Evolutionary conservation across 2,888 invertebrate genomes (phyloP).

Genomic region (Crioceris asparagi): DNA sequence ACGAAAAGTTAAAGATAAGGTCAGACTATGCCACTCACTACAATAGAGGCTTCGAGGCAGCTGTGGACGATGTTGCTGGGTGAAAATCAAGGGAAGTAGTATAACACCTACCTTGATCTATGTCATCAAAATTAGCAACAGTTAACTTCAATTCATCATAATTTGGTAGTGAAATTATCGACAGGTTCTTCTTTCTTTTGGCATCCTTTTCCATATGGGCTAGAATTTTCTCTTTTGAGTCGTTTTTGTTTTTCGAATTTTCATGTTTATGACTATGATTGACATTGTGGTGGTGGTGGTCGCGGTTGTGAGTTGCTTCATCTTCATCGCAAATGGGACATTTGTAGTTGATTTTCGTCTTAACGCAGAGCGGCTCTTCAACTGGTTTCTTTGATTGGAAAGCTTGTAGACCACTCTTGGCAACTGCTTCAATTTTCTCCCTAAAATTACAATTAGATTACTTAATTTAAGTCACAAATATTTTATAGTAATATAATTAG

Average conservation of each 20-base stretch:
- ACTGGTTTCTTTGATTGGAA: constrained; percentile 22
- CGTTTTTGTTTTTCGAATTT: constrained; percentile 7
- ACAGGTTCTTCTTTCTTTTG: constrained; percentile 39
- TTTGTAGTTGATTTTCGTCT: constrained; percentile 33
- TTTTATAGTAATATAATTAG: too few species aligned
- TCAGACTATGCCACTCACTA: too few species aligned
- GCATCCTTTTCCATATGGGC: constrained; percentile 19
- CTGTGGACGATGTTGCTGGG: too few species aligned
- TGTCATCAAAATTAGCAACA: constrained; percentile 28
- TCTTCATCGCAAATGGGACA: constrained; percentile 34
- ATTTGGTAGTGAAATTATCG: constrained; percentile 44
- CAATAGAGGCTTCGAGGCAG: too few species aligned
- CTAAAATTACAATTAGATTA: too few species aligned
- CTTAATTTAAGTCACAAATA: too few species aligned
- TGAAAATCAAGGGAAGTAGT: too few species aligned
- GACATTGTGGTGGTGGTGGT: constrained; percentile 27
- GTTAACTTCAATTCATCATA: constrained; percentile 40
- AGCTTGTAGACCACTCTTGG: constrained; percentile 32
- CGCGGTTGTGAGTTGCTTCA: constrained; percentile 26
- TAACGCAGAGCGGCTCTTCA: constrained; percentile 33
- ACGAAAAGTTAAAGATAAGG: too few species aligned
- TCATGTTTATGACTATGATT: constrained; percentile 17
- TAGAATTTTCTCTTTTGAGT: constrained; percentile 13
- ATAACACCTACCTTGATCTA: constrained; percentile 18
- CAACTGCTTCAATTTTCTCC: constrained; percentile 33